phyloP scores from a whole-genome alignment of 2,888 invertebrate genomes.

The Aleiodes testaceus region DNA sequence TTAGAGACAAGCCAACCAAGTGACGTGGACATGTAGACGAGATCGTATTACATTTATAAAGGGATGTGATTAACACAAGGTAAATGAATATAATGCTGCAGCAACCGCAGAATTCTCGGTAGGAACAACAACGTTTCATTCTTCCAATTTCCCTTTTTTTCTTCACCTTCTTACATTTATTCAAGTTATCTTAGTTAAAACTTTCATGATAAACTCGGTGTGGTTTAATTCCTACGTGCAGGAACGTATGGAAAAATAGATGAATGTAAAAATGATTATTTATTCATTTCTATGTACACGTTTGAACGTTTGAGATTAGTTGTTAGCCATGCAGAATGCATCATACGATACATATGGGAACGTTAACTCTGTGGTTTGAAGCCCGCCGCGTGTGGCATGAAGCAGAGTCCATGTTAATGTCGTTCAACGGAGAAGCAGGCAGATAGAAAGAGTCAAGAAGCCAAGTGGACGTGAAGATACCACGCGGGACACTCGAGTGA shows the following conservation, averaged over 20 bases:
- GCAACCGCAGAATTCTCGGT: constrained; percentile 68
- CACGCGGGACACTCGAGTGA: constrained; percentile 21
- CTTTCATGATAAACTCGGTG: constrained; percentile 17
- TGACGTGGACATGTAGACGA: constrained; percentile 41
- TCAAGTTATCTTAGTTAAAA: constrained; percentile 12
- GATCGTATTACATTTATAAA: constrained; percentile 70
- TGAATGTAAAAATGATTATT: not conserved
- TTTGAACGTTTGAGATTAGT: constrained; percentile 20
- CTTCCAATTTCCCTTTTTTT: constrained; percentile 7
- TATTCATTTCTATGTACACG: not conserved
- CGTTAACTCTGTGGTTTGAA: constrained; percentile 71
- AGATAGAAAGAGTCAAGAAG: constrained; percentile 4
- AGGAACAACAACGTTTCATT: constrained; percentile 61
- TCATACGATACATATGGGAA: constrained; percentile 73
- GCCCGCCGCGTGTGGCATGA: constrained; percentile 67
- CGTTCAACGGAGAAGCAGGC: not conserved
- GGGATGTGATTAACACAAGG: constrained; percentile 73
- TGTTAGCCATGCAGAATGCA: constrained; percentile 50
- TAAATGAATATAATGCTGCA: constrained; percentile 71
- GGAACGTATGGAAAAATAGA: not conserved
- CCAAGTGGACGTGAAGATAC: constrained; percentile 23
- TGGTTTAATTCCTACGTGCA: constrained; percentile 23
- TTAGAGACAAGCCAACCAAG: constrained; percentile 40
- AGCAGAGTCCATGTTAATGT: constrained; percentile 33
- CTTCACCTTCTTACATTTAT: not conserved